A percentile compares a stretch with the other conserved stretches of the same genome.
phyloP scores from a whole-genome alignment of 2,113 vertebrate species.

The Ictalurus punctatus region DNA sequence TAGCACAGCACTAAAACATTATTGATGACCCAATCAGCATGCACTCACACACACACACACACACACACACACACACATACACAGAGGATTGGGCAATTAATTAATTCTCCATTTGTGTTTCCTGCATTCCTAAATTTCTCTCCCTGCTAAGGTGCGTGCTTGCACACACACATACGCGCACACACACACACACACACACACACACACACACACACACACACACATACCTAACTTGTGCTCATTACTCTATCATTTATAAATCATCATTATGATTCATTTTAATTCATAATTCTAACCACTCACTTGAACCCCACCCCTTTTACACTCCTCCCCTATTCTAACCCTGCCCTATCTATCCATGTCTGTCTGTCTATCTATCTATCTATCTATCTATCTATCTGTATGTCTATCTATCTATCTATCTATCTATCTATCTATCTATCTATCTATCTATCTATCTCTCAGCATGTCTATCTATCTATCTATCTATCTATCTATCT shows the following conservation, averaged over 20 bases:
- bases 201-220: background rate
- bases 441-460: background rate
- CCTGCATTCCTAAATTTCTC: background rate
- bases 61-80: constrained; percentile 13
- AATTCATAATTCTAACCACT: background rate
- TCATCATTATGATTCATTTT: background rate
- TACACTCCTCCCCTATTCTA: background rate
- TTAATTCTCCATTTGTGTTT: background rate
- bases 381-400: background rate
- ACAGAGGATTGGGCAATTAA: constrained; percentile 15
- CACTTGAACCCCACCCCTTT: background rate
- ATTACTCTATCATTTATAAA: background rate
- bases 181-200: constrained; percentile 4
- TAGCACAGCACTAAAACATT: constrained; percentile 61
- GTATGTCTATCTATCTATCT: background rate
- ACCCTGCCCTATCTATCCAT: no score
- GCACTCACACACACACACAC: background rate
- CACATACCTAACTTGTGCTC: background rate
- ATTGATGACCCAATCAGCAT: constrained; percentile 71
- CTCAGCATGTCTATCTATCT: background rate
- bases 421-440: background rate
- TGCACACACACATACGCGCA: background rate
- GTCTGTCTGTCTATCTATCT: background rate
- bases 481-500: background rate
- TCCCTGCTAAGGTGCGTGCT: background rate